These are phyloP conservation scores for Psettodes erumei DNA, from an alignment of 2,113 vertebrate species.

Conservation along the genomic window DNA sequence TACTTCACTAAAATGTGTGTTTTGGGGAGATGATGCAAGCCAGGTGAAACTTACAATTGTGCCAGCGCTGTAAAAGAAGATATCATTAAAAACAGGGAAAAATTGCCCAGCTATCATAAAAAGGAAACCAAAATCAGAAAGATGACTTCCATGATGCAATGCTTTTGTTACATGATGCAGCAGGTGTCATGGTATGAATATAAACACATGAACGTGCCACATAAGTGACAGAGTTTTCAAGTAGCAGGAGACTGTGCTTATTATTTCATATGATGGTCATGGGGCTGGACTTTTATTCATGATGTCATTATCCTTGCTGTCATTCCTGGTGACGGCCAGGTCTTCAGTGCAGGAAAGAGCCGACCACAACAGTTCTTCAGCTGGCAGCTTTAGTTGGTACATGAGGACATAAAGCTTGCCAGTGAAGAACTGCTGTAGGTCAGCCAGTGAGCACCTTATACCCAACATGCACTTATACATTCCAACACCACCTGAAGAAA, in stretches of 20 bases:
- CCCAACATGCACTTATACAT: conserved; percentile 21
- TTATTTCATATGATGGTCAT: neutral
- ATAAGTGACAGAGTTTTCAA: conserved; percentile 69
- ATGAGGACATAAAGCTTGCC: conserved; percentile 99
- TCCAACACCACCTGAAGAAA: conserved; percentile 22
- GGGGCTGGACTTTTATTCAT: conserved; percentile 2
- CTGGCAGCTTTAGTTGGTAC: conserved; percentile 99
- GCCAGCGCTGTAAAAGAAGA: conserved; percentile 24
- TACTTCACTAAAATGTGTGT: conserved; percentile 5
- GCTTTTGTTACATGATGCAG: conserved; percentile 75
- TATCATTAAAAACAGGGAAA: conserved; percentile 32
- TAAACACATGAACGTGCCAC: conserved; percentile 74
- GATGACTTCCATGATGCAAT: conserved; percentile 60
- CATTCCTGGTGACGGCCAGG: neutral
- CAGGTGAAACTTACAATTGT: conserved; percentile 53
- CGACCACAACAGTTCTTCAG: conserved; percentile 99
- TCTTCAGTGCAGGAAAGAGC: conserved; percentile 86
- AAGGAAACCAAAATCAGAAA: conserved; percentile 19
- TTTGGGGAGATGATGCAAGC: conserved; percentile 45
- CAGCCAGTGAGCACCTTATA: conserved; percentile 83
- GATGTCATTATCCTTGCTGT: neutral
- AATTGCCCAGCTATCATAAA: conserved; percentile 14
- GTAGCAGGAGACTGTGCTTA: neutral
- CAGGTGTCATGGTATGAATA: conserved; percentile 71
- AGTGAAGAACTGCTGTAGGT: conserved; percentile 99